A percentile compares a stretch with the other conserved stretches of the same genome.
phyloP scores from a whole-genome alignment of 2,888 invertebrate genomes.

The Gnatocerus cornutus region DNA sequence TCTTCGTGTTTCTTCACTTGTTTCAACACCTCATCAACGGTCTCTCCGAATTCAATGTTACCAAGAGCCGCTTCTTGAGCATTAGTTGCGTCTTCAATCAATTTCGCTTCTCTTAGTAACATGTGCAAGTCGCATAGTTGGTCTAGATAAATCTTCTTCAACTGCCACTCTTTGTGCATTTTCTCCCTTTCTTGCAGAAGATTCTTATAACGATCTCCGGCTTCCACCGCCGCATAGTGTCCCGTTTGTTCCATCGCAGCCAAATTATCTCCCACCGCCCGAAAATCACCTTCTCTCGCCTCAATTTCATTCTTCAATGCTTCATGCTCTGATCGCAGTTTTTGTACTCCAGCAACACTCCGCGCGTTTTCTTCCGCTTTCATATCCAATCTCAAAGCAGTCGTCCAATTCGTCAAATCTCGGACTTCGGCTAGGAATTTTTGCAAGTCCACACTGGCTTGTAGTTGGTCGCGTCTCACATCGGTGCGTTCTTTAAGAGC shows the following conservation, averaged over 20 bases:
- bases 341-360: conserved; percentile 87
- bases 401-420: conserved; percentile 92
- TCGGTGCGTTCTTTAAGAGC: conserved; percentile 88
- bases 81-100: conserved; percentile 90
- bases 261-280: conserved; percentile 82
- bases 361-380: conserved; percentile 87
- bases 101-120: conserved; percentile 94
- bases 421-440: conserved; percentile 88
- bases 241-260: conserved; percentile 88
- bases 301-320: conserved; percentile 90
- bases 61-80: conserved; percentile 88
- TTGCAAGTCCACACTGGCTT: conserved; percentile 91
- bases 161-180: conserved; percentile 89
- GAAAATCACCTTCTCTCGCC: conserved; percentile 88
- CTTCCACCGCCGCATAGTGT: conserved; percentile 87
- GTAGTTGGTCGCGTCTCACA: conserved; percentile 84
- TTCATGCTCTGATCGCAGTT: conserved; percentile 87
- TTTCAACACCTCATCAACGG: conserved; percentile 91
- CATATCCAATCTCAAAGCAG: conserved; percentile 83
- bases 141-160: conserved; percentile 90
- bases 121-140: conserved; percentile 95
- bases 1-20: conserved; percentile 95
- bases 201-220: conserved; percentile 85
- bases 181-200: conserved; percentile 86
- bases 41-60: conserved; percentile 81